Evolutionary conservation across 2,888 invertebrate species (phyloP), one percentile per base, ranked within the genome.

Genomic region (Chrysomela aeneicollis): DNA sequence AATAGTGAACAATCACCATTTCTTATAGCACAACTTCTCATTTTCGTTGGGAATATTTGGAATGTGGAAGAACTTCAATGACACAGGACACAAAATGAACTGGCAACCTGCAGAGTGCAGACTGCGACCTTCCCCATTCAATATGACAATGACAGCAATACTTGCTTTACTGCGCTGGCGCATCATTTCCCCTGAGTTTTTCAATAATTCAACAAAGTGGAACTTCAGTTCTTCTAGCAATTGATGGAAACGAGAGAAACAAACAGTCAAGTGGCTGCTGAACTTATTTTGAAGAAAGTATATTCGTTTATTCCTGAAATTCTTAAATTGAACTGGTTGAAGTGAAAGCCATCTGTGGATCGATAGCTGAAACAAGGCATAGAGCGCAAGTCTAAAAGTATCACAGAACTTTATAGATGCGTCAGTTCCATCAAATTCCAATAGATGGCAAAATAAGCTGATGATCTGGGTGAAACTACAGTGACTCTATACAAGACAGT

Each of bases 311-410:
- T 35, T 9, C 10, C 9, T 35, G 32, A 35, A 35, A 35, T 35
- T 10, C 26, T 26, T 3, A 26, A 26, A 26, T 12, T 12, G 10
- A 12, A 15, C 4, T 42, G n/a, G 42, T 15, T 26, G 26, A 26
- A 26, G 3, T 5, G 26, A 26, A 26, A 18, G 64, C 64, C 64
- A 64, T 64, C 64, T 64, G 51, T 55, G 32, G 57, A 64, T 64
- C 64, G 52, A 61, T 64, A 60, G 15, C 42, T 17, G 10, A 57
- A 61, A 19, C 42, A 37, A 5, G 26, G 12, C 1, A 19, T 17
- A 9, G 30, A 42, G 64, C 64, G 55, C 55, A 55, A 26, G 55
- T 42, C 55, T 1, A 15, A n/a, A n/a, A n/a, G n/a, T n/a, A n/a
- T n/a, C n/a, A n/a, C n/a, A n/a, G n/a, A n/a, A n/a, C n/a, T n/a